Evolutionary conservation across 2,113 vertebrate species (phyloP).

Genomic region (Chloropsis hardwickii): DNA sequence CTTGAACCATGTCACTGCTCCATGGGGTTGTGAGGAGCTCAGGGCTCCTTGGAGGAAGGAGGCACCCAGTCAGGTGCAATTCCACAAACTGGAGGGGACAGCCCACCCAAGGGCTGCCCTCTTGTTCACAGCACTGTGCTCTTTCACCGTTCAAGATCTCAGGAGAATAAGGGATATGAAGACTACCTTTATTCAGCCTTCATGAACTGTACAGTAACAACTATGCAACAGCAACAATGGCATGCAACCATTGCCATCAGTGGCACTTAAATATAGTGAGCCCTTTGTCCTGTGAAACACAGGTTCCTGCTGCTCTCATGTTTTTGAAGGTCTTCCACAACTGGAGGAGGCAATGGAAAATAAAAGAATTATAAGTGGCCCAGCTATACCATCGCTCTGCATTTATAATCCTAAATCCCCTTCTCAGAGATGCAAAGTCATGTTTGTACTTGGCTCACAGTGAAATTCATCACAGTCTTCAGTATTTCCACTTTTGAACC

Average conservation of each 20-base stretch:
- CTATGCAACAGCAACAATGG: neutral
- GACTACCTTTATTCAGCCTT: neutral
- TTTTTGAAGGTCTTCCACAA: neutral
- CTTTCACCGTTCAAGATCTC: neutral
- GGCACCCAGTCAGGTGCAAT: accelerated
- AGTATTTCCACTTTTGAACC: neutral
- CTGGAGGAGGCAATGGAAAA: neutral
- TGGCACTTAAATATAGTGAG: neutral
- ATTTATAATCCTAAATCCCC: neutral
- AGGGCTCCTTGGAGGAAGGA: neutral
- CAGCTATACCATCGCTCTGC: neutral
- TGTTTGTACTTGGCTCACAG: neutral
- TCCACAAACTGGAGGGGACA: neutral
- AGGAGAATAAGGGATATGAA: neutral
- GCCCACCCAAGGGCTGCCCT: neutral
- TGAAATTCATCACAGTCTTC: neutral
- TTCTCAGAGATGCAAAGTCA: neutral
- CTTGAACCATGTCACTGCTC: neutral
- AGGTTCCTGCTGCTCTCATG: accelerated
- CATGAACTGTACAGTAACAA: neutral
- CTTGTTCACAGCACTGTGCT: neutral
- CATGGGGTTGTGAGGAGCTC: neutral
- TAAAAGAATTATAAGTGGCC: neutral
- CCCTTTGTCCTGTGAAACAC: neutral
- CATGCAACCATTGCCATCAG: neutral